phyloP scores from a whole-genome alignment of 2,113 vertebrate genomes.

The Bolborhynchus lineola region DNA sequence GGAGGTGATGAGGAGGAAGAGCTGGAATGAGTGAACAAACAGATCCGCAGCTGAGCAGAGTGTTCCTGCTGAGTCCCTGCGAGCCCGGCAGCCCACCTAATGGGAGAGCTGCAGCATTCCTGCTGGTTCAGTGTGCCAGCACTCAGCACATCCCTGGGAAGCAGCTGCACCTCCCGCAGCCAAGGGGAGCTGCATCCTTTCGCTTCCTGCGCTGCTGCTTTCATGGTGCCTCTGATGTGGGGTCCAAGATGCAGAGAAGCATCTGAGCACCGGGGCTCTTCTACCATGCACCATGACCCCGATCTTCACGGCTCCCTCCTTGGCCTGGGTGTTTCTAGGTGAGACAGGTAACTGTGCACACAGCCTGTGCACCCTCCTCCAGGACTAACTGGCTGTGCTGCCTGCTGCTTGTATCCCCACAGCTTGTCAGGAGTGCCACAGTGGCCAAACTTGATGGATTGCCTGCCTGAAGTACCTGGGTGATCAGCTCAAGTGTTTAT shows the following conservation, averaged over 20 bases:
- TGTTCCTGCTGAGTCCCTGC: not conserved
- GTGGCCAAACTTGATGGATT: not conserved
- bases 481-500: not conserved
- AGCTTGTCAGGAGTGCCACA: not conserved
- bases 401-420: not conserved
- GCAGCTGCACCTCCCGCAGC: not conserved
- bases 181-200: not conserved
- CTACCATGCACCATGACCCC: rapidly evolving
- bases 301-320: not conserved
- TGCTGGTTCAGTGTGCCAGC: not conserved
- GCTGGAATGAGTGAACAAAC: not conserved
- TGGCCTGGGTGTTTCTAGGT: not conserved
- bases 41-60: not conserved
- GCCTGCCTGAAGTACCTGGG: not conserved
- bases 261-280: not conserved
- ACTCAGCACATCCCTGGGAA: not conserved
- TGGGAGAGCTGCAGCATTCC: rapidly evolving
- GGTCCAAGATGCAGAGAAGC: not conserved
- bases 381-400: rapidly evolving
- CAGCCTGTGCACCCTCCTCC: not conserved
- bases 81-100: not conserved
- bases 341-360: not conserved
- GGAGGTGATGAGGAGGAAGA: not conserved
- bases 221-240: not conserved
- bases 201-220: not conserved